Percentiles rank a stretch among this genome's conserved stretches.
Evolutionary conservation across 2,113 vertebrate species (phyloP).

Genomic region (Esox niger): DNA sequence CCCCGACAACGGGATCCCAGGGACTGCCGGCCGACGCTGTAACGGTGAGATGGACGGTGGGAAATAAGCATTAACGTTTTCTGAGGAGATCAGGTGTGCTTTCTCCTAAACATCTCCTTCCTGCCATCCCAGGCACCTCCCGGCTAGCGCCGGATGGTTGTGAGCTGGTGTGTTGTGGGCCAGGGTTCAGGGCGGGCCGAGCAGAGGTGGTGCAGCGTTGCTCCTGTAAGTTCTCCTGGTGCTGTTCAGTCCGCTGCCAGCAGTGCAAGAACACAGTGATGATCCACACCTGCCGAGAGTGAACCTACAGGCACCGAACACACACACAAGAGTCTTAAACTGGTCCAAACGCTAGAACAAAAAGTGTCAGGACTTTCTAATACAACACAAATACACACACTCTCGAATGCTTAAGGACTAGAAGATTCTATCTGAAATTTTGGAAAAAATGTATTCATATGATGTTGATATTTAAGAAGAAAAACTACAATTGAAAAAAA

Average conservation of each 20-base stretch:
- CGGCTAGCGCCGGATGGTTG: slow-evolving; percentile 70
- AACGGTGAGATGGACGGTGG: slow-evolving; percentile 56
- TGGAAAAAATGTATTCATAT: no score
- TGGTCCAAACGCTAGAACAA: slow-evolving; percentile 2
- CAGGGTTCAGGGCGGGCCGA: slow-evolving; percentile 65
- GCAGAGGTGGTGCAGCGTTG: slow-evolving; percentile 72
- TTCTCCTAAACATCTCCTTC: not conserved
- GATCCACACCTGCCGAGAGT: slow-evolving; percentile 70
- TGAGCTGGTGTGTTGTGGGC: slow-evolving; percentile 74
- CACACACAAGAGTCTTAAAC: not conserved
- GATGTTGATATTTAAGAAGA: no score
- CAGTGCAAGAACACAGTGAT: slow-evolving; percentile 74
- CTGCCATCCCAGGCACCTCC: slow-evolving; percentile 53
- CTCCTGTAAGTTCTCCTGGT: slow-evolving; percentile 77
- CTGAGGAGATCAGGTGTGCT: not conserved
- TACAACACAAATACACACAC: not conserved
- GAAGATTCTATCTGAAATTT: no score
- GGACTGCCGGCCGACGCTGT: slow-evolving; percentile 69
- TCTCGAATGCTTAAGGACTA: no score
- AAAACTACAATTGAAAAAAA: no score
- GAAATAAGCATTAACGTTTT: not conserved
- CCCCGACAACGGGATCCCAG: slow-evolving; percentile 59
- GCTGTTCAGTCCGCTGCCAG: slow-evolving; percentile 73
- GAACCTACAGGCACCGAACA: not conserved
- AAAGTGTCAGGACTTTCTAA: not conserved